Conservation (phyloP, 53 echinoderm and acorn worm genomes). For the Henricia sp. region DNA sequence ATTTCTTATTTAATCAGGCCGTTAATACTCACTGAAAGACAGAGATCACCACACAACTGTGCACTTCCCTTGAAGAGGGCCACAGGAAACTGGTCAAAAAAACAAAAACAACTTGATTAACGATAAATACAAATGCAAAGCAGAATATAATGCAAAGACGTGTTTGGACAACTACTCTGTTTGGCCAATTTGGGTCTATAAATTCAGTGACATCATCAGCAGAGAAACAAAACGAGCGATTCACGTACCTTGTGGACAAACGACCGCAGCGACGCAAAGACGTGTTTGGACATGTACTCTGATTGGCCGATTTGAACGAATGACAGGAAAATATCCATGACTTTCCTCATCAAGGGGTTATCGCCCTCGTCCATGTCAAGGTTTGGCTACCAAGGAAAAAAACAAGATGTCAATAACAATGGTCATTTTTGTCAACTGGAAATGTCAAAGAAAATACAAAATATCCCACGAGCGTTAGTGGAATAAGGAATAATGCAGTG, state of each 20-base stretch:
- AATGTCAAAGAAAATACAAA: too few relatives aligned
- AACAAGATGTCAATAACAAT: not conserved
- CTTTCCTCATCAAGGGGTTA: conserved; percentile 93
- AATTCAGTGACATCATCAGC: too few relatives aligned
- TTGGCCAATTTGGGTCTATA: too few relatives aligned
- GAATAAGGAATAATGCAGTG: too few relatives aligned
- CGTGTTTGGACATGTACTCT: conserved; percentile 79
- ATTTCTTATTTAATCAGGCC: too few relatives aligned
- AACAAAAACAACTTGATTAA: not conserved
- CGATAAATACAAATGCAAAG: too few relatives aligned
- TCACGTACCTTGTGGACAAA: conserved; percentile 87
- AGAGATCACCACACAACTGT: conserved; percentile 92
- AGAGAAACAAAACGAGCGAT: too few relatives aligned
- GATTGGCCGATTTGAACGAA: conserved; percentile 90
- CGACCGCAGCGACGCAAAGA: conserved; percentile 90
- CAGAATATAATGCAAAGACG: too few relatives aligned
- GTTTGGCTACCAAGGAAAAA: conserved; percentile 61
- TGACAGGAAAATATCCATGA: conserved; percentile 89
- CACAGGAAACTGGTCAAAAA: conserved; percentile 75
- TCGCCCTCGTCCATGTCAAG: conserved; percentile 91
- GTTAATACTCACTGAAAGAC: conserved; percentile 85
- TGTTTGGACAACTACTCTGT: too few relatives aligned
- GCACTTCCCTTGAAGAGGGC: conserved; percentile 92
- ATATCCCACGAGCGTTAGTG: too few relatives aligned
- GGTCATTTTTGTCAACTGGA: too few relatives aligned